Evolutionary conservation across 2,888 invertebrate species (phyloP), one percentile per base, ranked within the genome.

Genomic region (Osedax frankpressi): DNA sequence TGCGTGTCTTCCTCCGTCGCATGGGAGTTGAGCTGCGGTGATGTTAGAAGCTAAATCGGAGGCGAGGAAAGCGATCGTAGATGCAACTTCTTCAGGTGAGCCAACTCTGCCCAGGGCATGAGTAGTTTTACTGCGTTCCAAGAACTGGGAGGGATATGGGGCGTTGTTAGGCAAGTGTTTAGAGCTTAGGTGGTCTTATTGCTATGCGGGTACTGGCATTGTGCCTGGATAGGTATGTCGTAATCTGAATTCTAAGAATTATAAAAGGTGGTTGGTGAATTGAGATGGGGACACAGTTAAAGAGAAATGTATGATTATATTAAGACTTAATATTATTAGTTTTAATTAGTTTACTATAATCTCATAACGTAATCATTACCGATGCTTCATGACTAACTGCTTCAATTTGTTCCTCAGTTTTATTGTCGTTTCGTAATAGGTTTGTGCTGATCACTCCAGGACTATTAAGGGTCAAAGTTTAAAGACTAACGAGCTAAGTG

Each of bases 1-100:
- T 3, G 91, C 92, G 84, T 94, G 92, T 69, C 94, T 76, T 2
- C 97, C 97, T 27, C 97, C 97, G 84, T 97, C 97, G 0, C 96
- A 91, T 0, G 94, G 91, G 28, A 98, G 79, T 74, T 89, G 90
- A 2, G 88, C 91, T 2, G 94, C 96, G 6, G 97, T 97, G 2
- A 92, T 92, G 81, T 92, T 95, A 78, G 91, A 92, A 60, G 85
- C 79, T 1, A 93, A 90, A 65, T 79, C 79, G 76, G 93, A 92
- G 0, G 96, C 95, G 74, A 98, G 87, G 85, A 94, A 98, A 0
- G 90, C 90, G 79, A 98, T 94, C 0, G 92, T 88, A 70, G 89
- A 88, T 0, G 97, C 94, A 0, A 95, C 92, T 86, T 96, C 95
- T 6, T 89, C 88, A 0, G 90, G 89, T 75, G 89, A 86, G 2